phyloP scores from a whole-genome alignment of 2,888 invertebrate species.

The Lasioglossum leucozonium region DNA sequence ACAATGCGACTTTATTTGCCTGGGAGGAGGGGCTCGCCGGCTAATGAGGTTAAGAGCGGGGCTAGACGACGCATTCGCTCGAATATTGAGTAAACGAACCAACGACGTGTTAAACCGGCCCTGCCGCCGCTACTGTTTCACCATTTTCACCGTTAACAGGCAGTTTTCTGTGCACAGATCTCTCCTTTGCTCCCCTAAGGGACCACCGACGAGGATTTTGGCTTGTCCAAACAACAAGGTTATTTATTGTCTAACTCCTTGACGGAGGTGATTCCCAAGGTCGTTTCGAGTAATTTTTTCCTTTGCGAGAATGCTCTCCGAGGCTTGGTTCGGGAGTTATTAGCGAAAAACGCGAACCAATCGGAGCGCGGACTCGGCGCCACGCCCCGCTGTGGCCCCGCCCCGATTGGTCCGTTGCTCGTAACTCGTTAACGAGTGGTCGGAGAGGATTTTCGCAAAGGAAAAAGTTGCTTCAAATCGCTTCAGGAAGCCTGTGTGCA shows the following conservation, averaged over 20 bases:
- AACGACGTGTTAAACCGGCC: conserved; percentile 10
- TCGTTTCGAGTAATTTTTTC: too few relatives aligned
- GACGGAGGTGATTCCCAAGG: too few relatives aligned
- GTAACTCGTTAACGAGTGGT: too few relatives aligned
- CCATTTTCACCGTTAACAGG: background rate
- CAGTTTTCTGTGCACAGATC: background rate
- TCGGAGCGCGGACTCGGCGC: too few relatives aligned
- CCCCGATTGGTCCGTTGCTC: too few relatives aligned
- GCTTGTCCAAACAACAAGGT: background rate
- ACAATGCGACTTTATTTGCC: conserved; percentile 50
- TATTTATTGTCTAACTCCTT: too few relatives aligned
- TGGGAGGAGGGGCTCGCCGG: conserved; percentile 37
- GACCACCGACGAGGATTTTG: background rate
- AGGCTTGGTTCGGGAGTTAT: too few relatives aligned
- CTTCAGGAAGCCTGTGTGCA: background rate
- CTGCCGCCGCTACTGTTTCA: background rate
- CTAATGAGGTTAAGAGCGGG: conserved; percentile 55
- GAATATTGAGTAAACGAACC: conserved; percentile 24
- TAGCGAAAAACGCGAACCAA: too few relatives aligned
- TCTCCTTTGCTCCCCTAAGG: background rate
- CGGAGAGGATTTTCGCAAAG: too few relatives aligned
- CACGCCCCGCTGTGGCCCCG: too few relatives aligned
- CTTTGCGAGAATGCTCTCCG: too few relatives aligned
- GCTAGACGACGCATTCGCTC: conserved; percentile 30
- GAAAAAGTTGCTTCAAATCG: too few relatives aligned